phyloP scores from a whole-genome alignment of 2,888 invertebrate species.

The Dryococelus australis region DNA sequence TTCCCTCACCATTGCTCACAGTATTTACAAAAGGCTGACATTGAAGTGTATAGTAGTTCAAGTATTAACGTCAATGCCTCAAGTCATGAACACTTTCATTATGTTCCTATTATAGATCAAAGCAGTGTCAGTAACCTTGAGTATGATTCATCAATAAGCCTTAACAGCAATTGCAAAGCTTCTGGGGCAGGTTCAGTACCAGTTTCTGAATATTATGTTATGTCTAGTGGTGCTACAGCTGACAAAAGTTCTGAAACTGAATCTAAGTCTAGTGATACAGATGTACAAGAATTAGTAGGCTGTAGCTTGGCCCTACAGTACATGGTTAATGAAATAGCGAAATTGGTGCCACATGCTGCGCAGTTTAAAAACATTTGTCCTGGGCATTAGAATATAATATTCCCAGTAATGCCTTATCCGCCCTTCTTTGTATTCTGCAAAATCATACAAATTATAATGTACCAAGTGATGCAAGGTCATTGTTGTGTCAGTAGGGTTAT shows the following conservation, averaged over 20 bases:
- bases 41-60: neutral
- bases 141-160: neutral
- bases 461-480: neutral
- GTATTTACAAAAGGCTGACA: neutral
- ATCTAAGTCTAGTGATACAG: neutral
- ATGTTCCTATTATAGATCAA: neutral
- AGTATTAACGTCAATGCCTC: neutral
- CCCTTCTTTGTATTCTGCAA: constrained; percentile 18
- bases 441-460: neutral
- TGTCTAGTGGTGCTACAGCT: neutral
- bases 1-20: neutral
- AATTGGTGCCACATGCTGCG: neutral
- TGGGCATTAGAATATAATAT: neutral
- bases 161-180: neutral
- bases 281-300: neutral
- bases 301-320: neutral
- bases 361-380: neutral
- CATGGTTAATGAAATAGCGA: neutral
- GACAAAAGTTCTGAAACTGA: neutral
- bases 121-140: neutral
- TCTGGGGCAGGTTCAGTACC: neutral
- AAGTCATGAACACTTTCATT: neutral
- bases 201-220: neutral
- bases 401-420: neutral
- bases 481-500: neutral